Conservation (phyloP, 2,888 invertebrate genomes). For the Strigamia maritima region DNA sequence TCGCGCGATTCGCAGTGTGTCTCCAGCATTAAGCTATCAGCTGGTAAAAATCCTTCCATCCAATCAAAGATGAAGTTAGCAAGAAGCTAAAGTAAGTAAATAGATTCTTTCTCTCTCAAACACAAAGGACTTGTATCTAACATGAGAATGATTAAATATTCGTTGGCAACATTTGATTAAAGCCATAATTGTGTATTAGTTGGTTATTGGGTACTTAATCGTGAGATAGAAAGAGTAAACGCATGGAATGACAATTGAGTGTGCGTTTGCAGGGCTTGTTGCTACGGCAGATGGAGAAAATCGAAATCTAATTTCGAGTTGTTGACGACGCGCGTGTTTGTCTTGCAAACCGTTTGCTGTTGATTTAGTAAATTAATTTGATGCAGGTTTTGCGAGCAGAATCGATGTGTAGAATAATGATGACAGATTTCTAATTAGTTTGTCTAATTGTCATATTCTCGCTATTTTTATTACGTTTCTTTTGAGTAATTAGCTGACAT, state of each 20-base stretch:
- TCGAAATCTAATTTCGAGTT: slow-evolving; percentile 5
- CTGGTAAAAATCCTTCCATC: no score
- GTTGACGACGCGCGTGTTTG: slow-evolving; percentile 11
- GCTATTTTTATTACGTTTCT: neutral
- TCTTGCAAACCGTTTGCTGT: slow-evolving; percentile 6
- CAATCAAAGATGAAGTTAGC: no score
- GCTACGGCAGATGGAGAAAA: neutral
- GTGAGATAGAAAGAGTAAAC: neutral
- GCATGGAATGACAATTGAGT: neutral
- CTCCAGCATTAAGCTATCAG: no score
- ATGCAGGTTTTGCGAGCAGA: slow-evolving; percentile 2
- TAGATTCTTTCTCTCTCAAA: no score
- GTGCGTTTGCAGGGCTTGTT: neutral
- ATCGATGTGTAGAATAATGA: slow-evolving; percentile 20
- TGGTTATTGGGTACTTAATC: no score
- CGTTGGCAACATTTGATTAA: no score
- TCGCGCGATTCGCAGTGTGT: no score
- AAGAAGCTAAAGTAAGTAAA: no score
- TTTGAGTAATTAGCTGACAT: slow-evolving; percentile 17
- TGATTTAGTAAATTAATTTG: slow-evolving; percentile 29
- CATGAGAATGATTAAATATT: no score
- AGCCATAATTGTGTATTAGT: no score
- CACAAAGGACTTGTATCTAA: no score
- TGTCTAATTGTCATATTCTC: slow-evolving; percentile 1
- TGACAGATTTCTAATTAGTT: slow-evolving; percentile 13